Evolutionary conservation across 1,140 invertebrate species (phyloP), one percentile per base, ranked within the genome.

Genomic region (Drosophila repletoides): DNA sequence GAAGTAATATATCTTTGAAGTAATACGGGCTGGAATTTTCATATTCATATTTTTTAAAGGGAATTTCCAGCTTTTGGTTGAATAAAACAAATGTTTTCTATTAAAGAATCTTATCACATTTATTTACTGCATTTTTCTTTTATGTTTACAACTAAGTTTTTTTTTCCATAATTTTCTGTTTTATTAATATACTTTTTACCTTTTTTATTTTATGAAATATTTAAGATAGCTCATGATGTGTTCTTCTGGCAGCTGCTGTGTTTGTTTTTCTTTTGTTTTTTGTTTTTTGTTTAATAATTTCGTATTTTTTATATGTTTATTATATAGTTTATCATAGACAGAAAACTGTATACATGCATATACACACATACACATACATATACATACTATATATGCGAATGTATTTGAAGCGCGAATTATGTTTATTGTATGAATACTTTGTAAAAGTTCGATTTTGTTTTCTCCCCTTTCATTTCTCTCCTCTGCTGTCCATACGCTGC

Each of bases 21-120:
- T n/a, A n/a, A n/a, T n/a, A n/a, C n/a, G n/a, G n/a, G n/a, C n/a
- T n/a, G n/a, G n/a, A n/a, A n/a, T n/a, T n/a, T n/a, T n/a, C n/a
- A n/a, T n/a, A n/a, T n/a, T n/a, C n/a, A n/a, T n/a, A n/a, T n/a
- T n/a, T n/a, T n/a, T n/a, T n/a, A n/a, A n/a, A n/a, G n/a, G 15
- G 9, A 7, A 3, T n/a, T 51, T 24, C 45, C 14, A n/a, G 49
- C 34, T n/a, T n/a, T n/a, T n/a, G n/a, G n/a, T n/a, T n/a, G 21
- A 68, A 41, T 53, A 34, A 55, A 29, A 64, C 14, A 66, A 29
- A 17, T 2, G 4, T 21, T 70, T 83, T 76, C 55, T 84, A 81
- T 88, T 88, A 83, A 89, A 88, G 86, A 89, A 89, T 89, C 88
- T 89, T 89, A 89, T 89, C 88, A 89, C 88, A 89, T 89, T 89